Percentiles rank a stretch among this genome's conserved stretches.
These are phyloP conservation scores for Suillia variegata DNA, from an alignment of 2,888 invertebrate genomes.

Conservation along the genomic window DNA sequence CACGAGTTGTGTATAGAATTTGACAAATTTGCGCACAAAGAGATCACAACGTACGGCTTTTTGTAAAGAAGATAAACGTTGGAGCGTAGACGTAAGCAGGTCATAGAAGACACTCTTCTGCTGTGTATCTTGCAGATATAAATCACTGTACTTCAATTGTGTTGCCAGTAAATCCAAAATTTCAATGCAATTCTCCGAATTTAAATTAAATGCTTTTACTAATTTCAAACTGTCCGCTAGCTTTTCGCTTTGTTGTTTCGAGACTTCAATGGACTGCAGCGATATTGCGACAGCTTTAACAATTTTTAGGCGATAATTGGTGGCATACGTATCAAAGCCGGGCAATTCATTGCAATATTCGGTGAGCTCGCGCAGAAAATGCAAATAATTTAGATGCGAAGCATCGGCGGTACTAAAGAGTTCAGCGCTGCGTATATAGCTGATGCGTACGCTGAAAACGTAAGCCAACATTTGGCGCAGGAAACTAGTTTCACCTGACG, in stretches of 20 bases:
- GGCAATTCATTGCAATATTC: constrained; percentile 40
- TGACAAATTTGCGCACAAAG: constrained; percentile 58
- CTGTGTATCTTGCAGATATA: constrained; percentile 36
- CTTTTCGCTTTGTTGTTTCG: constrained; percentile 27
- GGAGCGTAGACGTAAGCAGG: constrained; percentile 62
- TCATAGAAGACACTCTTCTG: constrained; percentile 63
- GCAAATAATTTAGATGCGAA: constrained; percentile 44
- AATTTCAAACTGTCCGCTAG: constrained; percentile 44
- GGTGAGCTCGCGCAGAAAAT: constrained; percentile 45
- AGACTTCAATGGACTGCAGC: constrained; percentile 20
- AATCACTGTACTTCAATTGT: constrained; percentile 52
- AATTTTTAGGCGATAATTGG: constrained; percentile 52
- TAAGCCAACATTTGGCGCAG: constrained; percentile 49
- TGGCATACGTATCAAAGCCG: constrained; percentile 39
- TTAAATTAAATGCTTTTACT: constrained; percentile 48
- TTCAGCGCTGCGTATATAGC: constrained; percentile 42
- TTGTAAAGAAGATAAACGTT: constrained; percentile 61
- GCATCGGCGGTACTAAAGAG: constrained; percentile 40
- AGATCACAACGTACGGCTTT: constrained; percentile 46
- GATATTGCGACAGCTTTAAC: constrained; percentile 49
- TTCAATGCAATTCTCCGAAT: constrained; percentile 44
- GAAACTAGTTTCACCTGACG: constrained; percentile 22
- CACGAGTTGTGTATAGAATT: constrained; percentile 63
- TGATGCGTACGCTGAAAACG: constrained; percentile 50
- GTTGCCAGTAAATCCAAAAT: constrained; percentile 44